These are phyloP conservation scores for Noctuana brunneofusca DNA, from an alignment of 2,888 invertebrate genomes.

Conservation along the genomic window DNA sequence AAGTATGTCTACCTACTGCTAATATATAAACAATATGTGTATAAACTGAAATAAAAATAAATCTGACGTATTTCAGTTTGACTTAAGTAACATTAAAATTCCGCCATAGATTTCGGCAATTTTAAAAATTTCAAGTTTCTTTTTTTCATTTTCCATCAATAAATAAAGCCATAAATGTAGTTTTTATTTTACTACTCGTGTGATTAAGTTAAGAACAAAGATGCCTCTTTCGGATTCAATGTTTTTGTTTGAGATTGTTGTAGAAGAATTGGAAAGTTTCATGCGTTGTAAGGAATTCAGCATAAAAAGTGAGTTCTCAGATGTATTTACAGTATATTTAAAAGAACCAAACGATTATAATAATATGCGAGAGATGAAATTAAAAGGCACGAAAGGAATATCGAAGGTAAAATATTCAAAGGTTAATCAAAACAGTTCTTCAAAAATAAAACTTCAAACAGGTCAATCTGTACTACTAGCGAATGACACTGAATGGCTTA, in stretches of 20 bases:
- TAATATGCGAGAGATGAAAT: constrained; percentile 38
- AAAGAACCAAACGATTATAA: constrained; percentile 49
- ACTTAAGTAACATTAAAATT: constrained; percentile 20
- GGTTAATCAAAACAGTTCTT: constrained; percentile 34
- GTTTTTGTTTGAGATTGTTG: constrained; percentile 66
- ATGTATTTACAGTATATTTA: constrained; percentile 60
- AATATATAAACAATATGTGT: too few species aligned
- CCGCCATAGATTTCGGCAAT: constrained; percentile 46
- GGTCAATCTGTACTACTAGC: constrained; percentile 51
- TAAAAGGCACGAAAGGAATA: constrained; percentile 46
- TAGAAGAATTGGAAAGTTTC: constrained; percentile 58
- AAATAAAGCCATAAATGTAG: constrained; percentile 38
- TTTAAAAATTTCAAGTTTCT: constrained; percentile 52
- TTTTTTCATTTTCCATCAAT: constrained; percentile 16
- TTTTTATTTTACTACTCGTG: constrained; percentile 13
- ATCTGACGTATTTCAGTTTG: not conserved
- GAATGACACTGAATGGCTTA: constrained; percentile 48
- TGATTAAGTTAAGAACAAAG: constrained; percentile 36
- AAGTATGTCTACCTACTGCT: too few species aligned
- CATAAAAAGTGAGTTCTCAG: constrained; percentile 58
- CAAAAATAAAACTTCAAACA: constrained; percentile 44
- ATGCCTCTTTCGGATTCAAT: constrained; percentile 68
- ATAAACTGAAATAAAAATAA: not conserved
- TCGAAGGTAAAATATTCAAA: constrained; percentile 38
- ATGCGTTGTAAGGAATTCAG: constrained; percentile 52